These are phyloP conservation scores for Notolepis coatsorum DNA, from an alignment of 2,797 vertebrate species.

Conservation along the genomic window DNA sequence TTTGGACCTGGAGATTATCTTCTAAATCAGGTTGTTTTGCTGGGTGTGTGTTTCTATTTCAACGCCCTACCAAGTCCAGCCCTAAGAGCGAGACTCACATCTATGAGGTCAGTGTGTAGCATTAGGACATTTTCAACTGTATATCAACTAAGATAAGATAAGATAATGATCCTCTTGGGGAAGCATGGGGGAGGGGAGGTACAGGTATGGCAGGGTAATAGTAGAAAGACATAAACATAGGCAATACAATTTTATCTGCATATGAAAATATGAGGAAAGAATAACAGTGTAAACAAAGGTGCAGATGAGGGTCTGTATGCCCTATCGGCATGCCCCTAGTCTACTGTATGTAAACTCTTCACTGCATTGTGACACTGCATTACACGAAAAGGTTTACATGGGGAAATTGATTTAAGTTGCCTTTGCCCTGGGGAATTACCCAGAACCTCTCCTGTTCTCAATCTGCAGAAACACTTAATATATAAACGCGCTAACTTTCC, in stretches of 20 bases:
- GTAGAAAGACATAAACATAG: too few species aligned
- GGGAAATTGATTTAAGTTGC: constrained; percentile 5
- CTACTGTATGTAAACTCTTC: neutral
- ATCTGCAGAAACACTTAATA: constrained; percentile 21
- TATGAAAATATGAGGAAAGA: too few species aligned
- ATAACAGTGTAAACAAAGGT: too few species aligned
- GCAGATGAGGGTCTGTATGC: neutral
- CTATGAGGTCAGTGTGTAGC: constrained; percentile 28
- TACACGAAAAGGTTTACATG: too few species aligned
- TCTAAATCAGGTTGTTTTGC: constrained; percentile 19
- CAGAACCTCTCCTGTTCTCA: constrained; percentile 20
- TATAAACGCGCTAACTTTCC: constrained; percentile 13
- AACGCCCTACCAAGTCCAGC: neutral
- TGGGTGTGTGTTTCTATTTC: constrained; percentile 25
- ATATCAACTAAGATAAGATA: too few species aligned
- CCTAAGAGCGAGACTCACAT: too few species aligned
- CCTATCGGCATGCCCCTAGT: neutral
- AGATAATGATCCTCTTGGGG: too few species aligned
- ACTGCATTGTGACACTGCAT: too few species aligned
- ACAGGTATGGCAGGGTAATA: too few species aligned
- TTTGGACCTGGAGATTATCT: constrained; percentile 53
- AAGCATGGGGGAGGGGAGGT: too few species aligned
- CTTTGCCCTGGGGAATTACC: constrained; percentile 1
- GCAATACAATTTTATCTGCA: too few species aligned
- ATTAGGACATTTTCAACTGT: neutral